Conservation (phyloP, 2,888 invertebrate species). For the Drosophila trichaetosa region DNA sequence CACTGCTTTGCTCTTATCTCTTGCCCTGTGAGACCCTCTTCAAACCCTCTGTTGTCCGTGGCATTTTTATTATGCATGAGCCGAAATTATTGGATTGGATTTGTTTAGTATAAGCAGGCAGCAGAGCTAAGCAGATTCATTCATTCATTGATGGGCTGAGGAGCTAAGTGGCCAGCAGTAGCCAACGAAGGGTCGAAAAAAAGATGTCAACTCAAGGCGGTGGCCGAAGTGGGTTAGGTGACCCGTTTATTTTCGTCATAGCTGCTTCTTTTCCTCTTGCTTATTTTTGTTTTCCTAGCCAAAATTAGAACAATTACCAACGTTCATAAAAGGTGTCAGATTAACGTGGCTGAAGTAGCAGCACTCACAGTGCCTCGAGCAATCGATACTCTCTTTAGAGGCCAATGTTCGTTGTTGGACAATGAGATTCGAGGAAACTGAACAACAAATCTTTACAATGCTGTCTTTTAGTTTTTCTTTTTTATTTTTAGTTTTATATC, state of each 20-base stretch:
- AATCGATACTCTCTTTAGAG: neutral
- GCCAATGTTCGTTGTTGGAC: neutral
- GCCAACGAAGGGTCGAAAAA: constrained; percentile 26
- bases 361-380: neutral
- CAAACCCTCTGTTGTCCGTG: constrained; percentile 51
- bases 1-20: neutral
- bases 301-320: constrained; percentile 31
- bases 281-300: neutral
- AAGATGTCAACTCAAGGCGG: constrained; percentile 10
- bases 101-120: constrained; percentile 57
- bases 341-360: neutral
- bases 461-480: neutral
- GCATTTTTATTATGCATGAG: constrained; percentile 68
- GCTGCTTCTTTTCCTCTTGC: neutral
- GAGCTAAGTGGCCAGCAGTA: constrained; percentile 44
- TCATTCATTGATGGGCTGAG: constrained; percentile 14
- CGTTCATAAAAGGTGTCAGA: constrained; percentile 14
- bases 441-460: neutral
- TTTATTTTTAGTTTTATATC: neutral
- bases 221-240: neutral
- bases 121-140: constrained; percentile 39
- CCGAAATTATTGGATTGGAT: constrained; percentile 62
- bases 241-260: neutral
- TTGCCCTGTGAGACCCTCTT: constrained; percentile 50
- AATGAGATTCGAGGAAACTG: neutral